A percentile compares a stretch with the other conserved stretches of the same genome.
Conservation (phyloP, 2,797 vertebrate genomes). For the Sciurus vulgaris region DNA sequence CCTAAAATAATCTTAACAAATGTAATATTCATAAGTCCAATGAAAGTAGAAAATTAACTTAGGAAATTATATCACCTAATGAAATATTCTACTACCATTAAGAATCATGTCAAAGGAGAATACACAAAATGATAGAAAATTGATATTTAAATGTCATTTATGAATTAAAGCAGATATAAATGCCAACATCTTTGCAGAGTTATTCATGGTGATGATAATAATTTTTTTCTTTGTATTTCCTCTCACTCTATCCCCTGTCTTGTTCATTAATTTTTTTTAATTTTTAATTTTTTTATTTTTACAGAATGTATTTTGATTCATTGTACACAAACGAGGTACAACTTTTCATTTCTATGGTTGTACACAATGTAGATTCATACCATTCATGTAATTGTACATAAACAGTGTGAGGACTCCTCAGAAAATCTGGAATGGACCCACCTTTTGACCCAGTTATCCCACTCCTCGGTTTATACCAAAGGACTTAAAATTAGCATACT, state of each 20-base stretch:
- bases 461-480: too few relatives aligned
- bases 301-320: too few relatives aligned
- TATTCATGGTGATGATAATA: not conserved
- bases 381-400: too few relatives aligned
- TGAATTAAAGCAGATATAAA: not conserved
- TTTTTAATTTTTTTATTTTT: too few relatives aligned
- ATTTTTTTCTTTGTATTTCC: not conserved
- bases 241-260: not conserved
- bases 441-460: too few relatives aligned
- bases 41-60: not conserved
- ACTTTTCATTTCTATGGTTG: too few relatives aligned
- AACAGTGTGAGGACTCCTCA: too few relatives aligned
- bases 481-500: too few relatives aligned
- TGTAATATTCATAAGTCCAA: not conserved
- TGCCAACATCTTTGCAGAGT: not conserved
- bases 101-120: constrained; percentile 12
- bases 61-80: not conserved
- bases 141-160: not conserved
- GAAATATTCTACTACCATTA: not conserved
- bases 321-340: too few relatives aligned
- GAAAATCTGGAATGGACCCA: too few relatives aligned
- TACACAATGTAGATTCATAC: too few relatives aligned
- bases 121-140: not conserved
- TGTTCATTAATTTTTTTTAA: not conserved
- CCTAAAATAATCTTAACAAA: not conserved